Percentiles rank a stretch among this genome's conserved stretches.
Conservation (phyloP, 2,113 vertebrate genomes). For the Macquaria ambigua region DNA sequence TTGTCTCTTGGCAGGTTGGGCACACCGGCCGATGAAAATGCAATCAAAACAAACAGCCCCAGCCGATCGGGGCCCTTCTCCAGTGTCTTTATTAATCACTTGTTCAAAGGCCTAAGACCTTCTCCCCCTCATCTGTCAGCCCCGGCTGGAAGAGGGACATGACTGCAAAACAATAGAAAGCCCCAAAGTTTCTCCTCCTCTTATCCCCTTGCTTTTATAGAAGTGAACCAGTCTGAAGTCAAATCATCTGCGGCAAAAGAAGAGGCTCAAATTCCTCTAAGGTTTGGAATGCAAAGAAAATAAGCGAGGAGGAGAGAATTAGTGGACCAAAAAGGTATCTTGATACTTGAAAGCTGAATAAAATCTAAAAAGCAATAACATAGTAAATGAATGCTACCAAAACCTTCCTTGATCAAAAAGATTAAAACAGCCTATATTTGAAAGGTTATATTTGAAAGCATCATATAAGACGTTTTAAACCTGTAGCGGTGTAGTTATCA, state of each 20-base stretch:
- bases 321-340: neutral
- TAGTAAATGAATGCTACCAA: neutral
- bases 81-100: conserved; percentile 86
- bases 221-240: conserved; percentile 60
- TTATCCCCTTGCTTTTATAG: conserved; percentile 65
- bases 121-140: conserved; percentile 77
- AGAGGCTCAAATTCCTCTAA: conserved; percentile 35
- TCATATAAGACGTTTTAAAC: neutral
- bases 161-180: conserved; percentile 83
- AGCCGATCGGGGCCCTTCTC: conserved; percentile 78
- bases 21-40: conserved; percentile 85
- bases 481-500: neutral
- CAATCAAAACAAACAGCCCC: conserved; percentile 88
- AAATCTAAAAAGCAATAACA: neutral
- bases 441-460: neutral
- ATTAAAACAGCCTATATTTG: neutral
- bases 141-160: conserved; percentile 77
- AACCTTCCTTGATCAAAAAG: neutral
- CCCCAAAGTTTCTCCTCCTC: conserved; percentile 70
- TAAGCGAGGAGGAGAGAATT: conserved; percentile 7
- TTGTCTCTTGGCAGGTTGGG: conserved; percentile 85
- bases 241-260: conserved; percentile 51
- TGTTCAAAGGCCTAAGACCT: conserved; percentile 81
- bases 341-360: conserved; percentile 4
- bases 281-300: conserved; percentile 48